Conservation (phyloP, 2,113 vertebrate species). For the Steatornis caripensis region DNA sequence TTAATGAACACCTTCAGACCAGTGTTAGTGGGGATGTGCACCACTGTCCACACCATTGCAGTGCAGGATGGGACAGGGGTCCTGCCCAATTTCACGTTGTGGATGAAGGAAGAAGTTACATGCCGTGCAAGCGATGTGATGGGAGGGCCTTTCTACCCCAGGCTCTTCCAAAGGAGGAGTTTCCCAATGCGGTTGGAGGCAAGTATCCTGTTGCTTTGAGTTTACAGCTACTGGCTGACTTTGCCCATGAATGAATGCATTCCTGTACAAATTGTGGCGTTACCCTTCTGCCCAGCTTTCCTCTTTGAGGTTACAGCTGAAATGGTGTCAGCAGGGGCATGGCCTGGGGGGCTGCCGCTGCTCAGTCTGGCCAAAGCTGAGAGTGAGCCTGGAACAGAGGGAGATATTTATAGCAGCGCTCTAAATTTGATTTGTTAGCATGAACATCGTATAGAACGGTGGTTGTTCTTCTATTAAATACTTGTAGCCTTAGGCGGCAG, state of each 20-base stretch:
- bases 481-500: not conserved
- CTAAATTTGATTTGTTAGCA: not conserved
- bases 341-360: too few species aligned
- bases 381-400: too few species aligned
- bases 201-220: accelerated
- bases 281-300: too few species aligned
- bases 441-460: accelerated
- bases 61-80: not conserved
- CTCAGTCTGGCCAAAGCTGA: too few species aligned
- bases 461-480: not conserved
- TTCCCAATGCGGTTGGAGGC: accelerated
- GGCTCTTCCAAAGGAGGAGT: not conserved
- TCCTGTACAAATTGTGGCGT: accelerated
- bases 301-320: accelerated
- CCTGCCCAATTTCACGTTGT: accelerated
- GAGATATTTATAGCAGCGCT: accelerated
- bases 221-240: not conserved
- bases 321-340: accelerated
- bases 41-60: accelerated
- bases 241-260: accelerated
- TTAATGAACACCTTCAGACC: not conserved
- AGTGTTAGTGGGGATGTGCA: accelerated
- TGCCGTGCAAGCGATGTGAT: accelerated
- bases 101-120: accelerated
- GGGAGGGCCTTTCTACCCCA: not conserved